phyloP scores from a whole-genome alignment of 2,888 invertebrate genomes.

The Serrognathus titanus region DNA sequence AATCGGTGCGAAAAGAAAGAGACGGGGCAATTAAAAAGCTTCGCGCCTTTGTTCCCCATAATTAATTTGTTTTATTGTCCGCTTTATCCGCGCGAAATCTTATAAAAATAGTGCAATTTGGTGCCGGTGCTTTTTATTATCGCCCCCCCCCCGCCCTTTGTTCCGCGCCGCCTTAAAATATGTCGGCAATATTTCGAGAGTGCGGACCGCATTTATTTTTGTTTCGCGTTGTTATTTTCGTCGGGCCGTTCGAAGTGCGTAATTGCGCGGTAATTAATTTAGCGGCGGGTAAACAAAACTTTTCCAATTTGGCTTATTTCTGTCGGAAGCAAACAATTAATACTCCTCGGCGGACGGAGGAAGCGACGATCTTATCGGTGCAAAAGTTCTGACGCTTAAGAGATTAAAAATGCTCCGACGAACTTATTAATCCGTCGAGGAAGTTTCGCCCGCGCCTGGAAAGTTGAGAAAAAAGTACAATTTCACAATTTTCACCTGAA shows the following conservation, averaged over 20 bases:
- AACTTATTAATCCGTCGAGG: not conserved
- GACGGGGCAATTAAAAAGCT: slow-evolving; percentile 19
- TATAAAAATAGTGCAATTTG: slow-evolving; percentile 24
- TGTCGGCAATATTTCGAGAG: not conserved
- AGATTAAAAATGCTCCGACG: slow-evolving; percentile 1
- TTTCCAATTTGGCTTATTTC: not conserved
- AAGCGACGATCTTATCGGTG: not conserved
- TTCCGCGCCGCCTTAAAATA: not conserved
- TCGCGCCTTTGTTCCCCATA: slow-evolving; percentile 17
- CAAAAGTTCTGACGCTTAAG: not conserved
- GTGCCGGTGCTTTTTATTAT: slow-evolving; percentile 12
- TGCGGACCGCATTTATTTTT: not conserved
- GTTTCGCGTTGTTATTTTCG: not conserved
- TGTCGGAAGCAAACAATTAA: not conserved
- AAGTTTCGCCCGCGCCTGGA: too few relatives aligned
- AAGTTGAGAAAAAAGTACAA: too few relatives aligned
- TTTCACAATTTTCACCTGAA: too few relatives aligned
- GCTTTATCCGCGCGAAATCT: slow-evolving; percentile 17
- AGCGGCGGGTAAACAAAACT: not conserved
- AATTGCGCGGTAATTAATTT: not conserved
- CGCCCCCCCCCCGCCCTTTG: not conserved
- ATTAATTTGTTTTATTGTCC: slow-evolving; percentile 23
- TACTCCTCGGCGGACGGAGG: not conserved
- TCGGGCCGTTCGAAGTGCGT: not conserved
- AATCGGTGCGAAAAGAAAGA: too few relatives aligned